Base-by-base conservation (phyloP, 2,113 vertebrate species). In the Euleptes europaea region DNA sequence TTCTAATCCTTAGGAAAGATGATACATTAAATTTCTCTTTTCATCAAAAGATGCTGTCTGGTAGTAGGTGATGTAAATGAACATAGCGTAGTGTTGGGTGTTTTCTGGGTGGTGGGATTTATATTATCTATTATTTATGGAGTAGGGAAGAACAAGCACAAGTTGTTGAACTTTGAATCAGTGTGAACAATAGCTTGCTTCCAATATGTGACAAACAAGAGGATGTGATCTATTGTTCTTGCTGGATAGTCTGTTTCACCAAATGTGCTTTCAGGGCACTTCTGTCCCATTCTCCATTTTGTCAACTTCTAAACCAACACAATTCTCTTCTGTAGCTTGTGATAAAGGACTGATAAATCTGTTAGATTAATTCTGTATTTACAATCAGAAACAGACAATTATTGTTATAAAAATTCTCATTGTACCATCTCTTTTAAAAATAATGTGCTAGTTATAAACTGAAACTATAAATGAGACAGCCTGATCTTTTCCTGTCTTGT, bases 151-250 rank as follows among this genome's bases (percentile, higher is more conserved):
- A 44, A 2, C 47, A 28, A 88, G 88, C 14, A 38, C 11, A 65
- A 60, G 19, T 63, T 90, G 82, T 87, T 81, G 83, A 86, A 92
- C 77, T 77, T 49, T 83, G 84, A 60, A 88, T 80, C 83, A 76
- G 83, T 28, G 49, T 0, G 3, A 92, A 91, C 83, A 92, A 88
- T 88, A 35, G 51, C 60, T 73, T 31, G 1, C 85, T 94, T 92
- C 91, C 90, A 84, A 19, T 86, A 89, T 91, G 33, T 67, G 28
- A 83, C 72, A 83, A 82, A 1, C 74, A 78, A 86, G 81, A 90
- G 92, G 90, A 94, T 93, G 78, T 0, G 0, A 0, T 0, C 31
- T 31, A 12, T 82, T 87, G 72, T 78, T 89, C 66, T 88, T 86
- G 90, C 31, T 1, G 0, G 47, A 78, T 51, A 28, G 35, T 80